A percentile compares a stretch with the other conserved stretches of the same genome.
Conservation (phyloP, 1,140 invertebrate genomes). For the Polypedilum pembai region DNA sequence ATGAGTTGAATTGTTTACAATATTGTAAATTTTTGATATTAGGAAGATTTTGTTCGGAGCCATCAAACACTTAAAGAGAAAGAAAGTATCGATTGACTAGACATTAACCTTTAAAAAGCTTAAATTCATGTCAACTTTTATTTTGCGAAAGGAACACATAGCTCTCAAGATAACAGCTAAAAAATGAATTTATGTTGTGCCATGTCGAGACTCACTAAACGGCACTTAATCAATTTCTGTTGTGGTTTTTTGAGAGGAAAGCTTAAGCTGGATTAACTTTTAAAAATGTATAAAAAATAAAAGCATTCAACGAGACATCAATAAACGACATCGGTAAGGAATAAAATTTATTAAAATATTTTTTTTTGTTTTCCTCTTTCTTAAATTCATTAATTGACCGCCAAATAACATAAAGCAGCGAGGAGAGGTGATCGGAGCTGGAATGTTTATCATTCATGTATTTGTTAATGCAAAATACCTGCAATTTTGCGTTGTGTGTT, state of each 20-base stretch:
- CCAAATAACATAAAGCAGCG: neutral
- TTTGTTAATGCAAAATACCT: neutral
- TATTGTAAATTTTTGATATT: too few relatives aligned
- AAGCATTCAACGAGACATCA: conserved; percentile 1
- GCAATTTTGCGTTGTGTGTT: neutral
- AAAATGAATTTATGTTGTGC: conserved; percentile 9
- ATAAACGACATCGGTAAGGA: neutral
- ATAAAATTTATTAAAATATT: conserved; percentile 9
- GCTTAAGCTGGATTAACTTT: conserved; percentile 6
- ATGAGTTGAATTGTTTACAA: too few relatives aligned
- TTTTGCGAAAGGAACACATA: too few relatives aligned
- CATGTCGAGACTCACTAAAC: neutral
- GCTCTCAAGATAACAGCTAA: neutral
- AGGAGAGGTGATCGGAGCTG: neutral
- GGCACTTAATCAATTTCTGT: conserved; percentile 17
- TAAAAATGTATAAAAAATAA: neutral
- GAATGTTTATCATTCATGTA: conserved; percentile 5
- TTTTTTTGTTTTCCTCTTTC: neutral
- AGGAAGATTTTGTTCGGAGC: too few relatives aligned
- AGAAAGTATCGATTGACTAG: too few relatives aligned
- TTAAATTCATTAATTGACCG: conserved; percentile 18
- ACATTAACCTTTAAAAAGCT: too few relatives aligned
- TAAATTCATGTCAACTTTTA: too few relatives aligned
- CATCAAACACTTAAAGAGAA: too few relatives aligned
- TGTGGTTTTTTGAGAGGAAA: neutral